Base-by-base conservation (phyloP, 1,140 invertebrate species). In the Drosophila hydei region DNA sequence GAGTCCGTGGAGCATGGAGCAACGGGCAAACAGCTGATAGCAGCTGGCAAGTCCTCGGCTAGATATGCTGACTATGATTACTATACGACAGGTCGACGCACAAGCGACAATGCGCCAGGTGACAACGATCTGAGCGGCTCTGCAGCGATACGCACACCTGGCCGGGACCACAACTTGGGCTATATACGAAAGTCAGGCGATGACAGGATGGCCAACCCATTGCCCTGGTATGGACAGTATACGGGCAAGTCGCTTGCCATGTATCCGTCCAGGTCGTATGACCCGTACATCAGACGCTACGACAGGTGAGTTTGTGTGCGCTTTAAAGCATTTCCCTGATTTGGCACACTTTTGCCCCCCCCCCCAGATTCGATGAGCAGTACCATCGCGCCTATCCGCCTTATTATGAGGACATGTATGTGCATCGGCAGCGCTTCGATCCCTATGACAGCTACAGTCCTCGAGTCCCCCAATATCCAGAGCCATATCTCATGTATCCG, bases 361-460 rank as follows among this genome's bases (percentile, higher is more conserved):
- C 11, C 21, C 54, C 0, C 21, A 91, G 90, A 33, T 91, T 61
- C 14, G 89, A 90, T 50, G 89, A 91, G 51, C 90, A 91, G 7
- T 91, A 90, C 40, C 77, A 89, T 48, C 83, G 89, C 25, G 61
- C 81, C 4, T 84, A 91, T 71, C 90, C 90, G 16, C 89, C 88
- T 21, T 85, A 90, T 30, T 83, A 83, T 36, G 90, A 91, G 54
- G 90, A 91, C 38, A 89, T 91, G 72, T 91, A 90, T 58, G 58
- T 91, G 59, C 75, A 91, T 62, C 79, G 88, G 0, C 77, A 87
- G 19, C 81, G 75, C 23, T 90, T 70, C 36, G 90, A 91, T 75
- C 89, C 88, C 2, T 83, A 91, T n/a, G 90, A 91, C 4, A 91
- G 90, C 43, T 91, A 91, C 9, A 91, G 90, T 47, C 90, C 90